Conservation (phyloP, 2,888 invertebrate species). For the Nebria salina region DNA sequence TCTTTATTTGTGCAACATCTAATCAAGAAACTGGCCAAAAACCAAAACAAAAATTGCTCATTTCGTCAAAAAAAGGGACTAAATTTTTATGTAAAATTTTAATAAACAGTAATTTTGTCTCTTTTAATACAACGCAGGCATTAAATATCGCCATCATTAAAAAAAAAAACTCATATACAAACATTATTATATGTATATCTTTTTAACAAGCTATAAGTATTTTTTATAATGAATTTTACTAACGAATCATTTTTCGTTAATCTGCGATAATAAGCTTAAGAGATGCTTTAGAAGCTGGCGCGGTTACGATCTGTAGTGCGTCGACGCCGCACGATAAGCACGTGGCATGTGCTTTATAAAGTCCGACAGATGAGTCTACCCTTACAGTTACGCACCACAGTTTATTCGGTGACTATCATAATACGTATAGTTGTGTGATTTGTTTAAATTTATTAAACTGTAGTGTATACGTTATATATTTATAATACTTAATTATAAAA, state of each 20-base stretch:
- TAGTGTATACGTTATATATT: too few species aligned
- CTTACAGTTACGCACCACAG: background rate
- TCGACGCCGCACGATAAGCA: constrained; percentile 13
- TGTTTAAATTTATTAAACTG: too few species aligned
- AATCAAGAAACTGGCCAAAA: background rate
- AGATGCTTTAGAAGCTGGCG: background rate
- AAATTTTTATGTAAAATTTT: background rate
- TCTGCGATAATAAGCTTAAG: constrained; percentile 8
- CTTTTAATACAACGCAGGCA: too few species aligned
- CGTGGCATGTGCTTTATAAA: constrained; percentile 33
- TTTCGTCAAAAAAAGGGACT: background rate
- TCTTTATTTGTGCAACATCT: too few species aligned
- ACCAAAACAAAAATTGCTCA: background rate
- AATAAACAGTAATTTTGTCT: background rate
- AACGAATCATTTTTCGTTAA: background rate
- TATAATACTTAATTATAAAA: too few species aligned
- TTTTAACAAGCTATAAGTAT: too few species aligned
- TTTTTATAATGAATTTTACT: background rate
- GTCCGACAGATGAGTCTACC: constrained; percentile 10
- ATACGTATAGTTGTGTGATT: too few species aligned
- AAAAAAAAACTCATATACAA: too few species aligned
- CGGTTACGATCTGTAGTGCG: constrained; percentile 16
- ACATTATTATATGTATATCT: too few species aligned
- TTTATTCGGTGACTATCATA: too few species aligned
- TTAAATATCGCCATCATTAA: too few species aligned